Conservation (phyloP, 2,113 vertebrate species). For the Otolemur garnettii region DNA sequence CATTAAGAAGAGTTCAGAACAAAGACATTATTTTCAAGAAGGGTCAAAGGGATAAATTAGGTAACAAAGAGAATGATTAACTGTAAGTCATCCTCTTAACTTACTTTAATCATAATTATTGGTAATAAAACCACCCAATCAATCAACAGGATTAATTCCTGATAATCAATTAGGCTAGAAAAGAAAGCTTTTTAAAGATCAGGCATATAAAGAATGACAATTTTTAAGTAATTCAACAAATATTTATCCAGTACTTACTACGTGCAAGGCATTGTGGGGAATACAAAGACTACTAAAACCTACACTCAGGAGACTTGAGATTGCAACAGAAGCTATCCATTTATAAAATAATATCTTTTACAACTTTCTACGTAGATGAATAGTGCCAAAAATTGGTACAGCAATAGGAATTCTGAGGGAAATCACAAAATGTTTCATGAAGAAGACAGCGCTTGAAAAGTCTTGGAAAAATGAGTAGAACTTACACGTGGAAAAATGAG, state of each 20-base stretch:
- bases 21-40: slow-evolving; percentile 63
- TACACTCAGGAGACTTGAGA: background rate
- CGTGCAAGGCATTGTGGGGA: background rate
- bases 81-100: slow-evolving; percentile 1
- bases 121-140: slow-evolving; percentile 55
- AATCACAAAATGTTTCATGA: background rate
- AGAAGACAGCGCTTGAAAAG: background rate
- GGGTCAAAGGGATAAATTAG: slow-evolving; percentile 50
- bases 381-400: background rate
- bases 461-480: background rate
- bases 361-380: background rate
- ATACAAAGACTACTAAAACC: background rate
- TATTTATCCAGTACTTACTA: slow-evolving; percentile 30
- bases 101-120: slow-evolving; percentile 70
- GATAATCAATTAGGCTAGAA: background rate
- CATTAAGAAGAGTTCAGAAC: slow-evolving; percentile 54
- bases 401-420: background rate
- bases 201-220: background rate
- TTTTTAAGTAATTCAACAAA: slow-evolving; percentile 26
- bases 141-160: slow-evolving; percentile 58
- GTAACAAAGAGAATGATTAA: slow-evolving; percentile 66
- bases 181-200: slow-evolving; percentile 7
- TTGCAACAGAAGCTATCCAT: background rate
- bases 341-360: background rate
- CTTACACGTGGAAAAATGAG: background rate